These are phyloP conservation scores for Babyrousa celebensis DNA, from an alignment of 2,797 vertebrate genomes.

Conservation along the genomic window DNA sequence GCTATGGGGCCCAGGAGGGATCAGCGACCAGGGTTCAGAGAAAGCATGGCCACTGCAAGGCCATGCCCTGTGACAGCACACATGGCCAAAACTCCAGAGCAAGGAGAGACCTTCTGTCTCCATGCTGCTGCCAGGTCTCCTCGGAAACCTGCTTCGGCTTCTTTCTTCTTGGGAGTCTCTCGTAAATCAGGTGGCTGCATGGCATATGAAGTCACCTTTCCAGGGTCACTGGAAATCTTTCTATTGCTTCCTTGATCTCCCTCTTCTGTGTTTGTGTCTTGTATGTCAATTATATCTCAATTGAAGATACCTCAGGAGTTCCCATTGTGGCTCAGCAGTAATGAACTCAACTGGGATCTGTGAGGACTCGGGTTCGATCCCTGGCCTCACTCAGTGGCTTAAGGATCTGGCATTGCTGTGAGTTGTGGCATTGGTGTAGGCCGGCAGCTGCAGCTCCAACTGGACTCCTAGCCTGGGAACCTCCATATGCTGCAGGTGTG, in stretches of 20 bases:
- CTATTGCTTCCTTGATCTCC: neutral
- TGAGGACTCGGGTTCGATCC: no score
- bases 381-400: no score
- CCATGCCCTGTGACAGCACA: neutral
- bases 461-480: no score
- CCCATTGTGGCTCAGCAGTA: no score
- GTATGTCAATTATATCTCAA: no score
- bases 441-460: no score
- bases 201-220: neutral
- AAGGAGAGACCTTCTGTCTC: conserved; percentile 36
- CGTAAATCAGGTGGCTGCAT: neutral
- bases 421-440: no score
- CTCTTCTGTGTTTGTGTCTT: neutral
- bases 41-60: neutral
- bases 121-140: neutral
- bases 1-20: neutral
- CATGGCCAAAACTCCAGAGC: neutral
- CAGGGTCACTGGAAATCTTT: neutral
- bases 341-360: no score
- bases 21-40: neutral
- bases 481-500: no score
- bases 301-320: no score
- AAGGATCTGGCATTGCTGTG: no score
- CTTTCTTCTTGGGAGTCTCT: neutral
- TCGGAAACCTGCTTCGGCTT: neutral